Percentiles rank a stretch among this genome's conserved stretches.
phyloP scores from a whole-genome alignment of 1,140 invertebrate genomes.

The Philopotamus ludificatus region DNA sequence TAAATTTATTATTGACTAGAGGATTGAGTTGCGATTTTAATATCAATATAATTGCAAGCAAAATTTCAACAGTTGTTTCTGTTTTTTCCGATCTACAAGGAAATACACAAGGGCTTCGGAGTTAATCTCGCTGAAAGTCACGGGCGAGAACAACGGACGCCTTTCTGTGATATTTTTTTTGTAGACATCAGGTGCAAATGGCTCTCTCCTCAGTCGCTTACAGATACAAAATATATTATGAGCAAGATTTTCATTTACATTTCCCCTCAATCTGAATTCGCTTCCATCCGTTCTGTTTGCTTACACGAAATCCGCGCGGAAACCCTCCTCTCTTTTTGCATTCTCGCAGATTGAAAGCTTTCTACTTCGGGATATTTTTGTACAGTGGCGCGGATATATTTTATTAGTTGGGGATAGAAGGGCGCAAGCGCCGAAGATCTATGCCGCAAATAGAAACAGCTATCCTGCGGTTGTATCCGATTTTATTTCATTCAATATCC shows the following conservation, averaged over 20 bases:
- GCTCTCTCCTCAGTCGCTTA: not conserved
- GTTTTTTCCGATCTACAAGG: too few relatives aligned
- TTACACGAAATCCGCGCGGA: slow-evolving; percentile 28
- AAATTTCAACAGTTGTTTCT: too few relatives aligned
- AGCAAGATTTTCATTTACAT: slow-evolving; percentile 41
- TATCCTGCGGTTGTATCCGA: slow-evolving; percentile 29
- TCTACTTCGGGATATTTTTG: slow-evolving; percentile 37
- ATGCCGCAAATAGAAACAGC: slow-evolving; percentile 21
- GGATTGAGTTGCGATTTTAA: too few relatives aligned
- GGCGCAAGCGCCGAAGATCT: not conserved
- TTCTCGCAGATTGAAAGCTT: slow-evolving; percentile 38
- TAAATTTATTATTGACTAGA: too few relatives aligned
- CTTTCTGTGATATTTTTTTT: not conserved
- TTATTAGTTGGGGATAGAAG: not conserved
- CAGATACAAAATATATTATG: slow-evolving; percentile 32
- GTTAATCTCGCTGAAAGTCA: slow-evolving; percentile 16
- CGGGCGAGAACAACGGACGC: too few relatives aligned
- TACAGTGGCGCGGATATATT: slow-evolving; percentile 18
- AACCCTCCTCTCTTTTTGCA: slow-evolving; percentile 26
- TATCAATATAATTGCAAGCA: too few relatives aligned
- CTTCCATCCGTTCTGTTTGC: slow-evolving; percentile 33
- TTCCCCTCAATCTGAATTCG: slow-evolving; percentile 34
- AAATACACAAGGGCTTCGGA: not conserved
- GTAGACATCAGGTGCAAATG: slow-evolving; percentile 38
- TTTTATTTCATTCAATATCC: slow-evolving; percentile 38